These are phyloP conservation scores for Cheirogaleus medius DNA, from an alignment of 2,113 vertebrate species.

Conservation along the genomic window DNA sequence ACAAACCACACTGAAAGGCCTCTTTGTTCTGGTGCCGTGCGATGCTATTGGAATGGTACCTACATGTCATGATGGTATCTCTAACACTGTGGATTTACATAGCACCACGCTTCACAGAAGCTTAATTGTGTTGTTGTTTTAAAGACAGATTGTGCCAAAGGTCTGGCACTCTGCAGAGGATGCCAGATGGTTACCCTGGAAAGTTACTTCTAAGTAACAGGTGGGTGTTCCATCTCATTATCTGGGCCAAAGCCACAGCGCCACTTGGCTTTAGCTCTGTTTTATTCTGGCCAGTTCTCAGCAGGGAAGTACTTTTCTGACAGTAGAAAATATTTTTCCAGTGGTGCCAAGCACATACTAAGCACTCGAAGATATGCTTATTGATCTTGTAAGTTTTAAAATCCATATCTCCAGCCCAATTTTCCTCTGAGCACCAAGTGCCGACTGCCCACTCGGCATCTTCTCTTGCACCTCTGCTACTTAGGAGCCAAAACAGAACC, in stretches of 20 bases:
- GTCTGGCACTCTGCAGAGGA: neutral
- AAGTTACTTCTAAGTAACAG: constrained; percentile 31
- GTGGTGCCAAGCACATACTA: neutral
- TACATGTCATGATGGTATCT: constrained; percentile 20
- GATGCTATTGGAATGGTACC: neutral
- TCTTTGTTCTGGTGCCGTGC: neutral
- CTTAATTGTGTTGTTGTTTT: constrained; percentile 16
- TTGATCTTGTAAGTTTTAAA: neutral
- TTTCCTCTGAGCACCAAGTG: neutral
- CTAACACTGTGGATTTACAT: neutral
- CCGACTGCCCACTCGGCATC: neutral
- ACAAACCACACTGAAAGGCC: neutral
- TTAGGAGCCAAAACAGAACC: neutral
- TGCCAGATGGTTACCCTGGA: neutral
- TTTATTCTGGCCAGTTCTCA: neutral
- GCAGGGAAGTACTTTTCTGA: neutral
- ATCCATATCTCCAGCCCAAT: neutral
- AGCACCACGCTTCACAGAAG: neutral
- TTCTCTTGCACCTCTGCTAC: neutral
- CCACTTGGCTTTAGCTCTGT: neutral
- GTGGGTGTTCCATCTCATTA: neutral
- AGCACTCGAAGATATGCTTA: neutral
- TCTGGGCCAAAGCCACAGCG: neutral
- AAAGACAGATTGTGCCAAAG: constrained; percentile 42
- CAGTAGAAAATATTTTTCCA: neutral